Percentiles rank a stretch among this genome's conserved stretches.
These are phyloP conservation scores for Ecdyonurus torrentis DNA, from an alignment of 2,888 invertebrate species.

Conservation along the genomic window DNA sequence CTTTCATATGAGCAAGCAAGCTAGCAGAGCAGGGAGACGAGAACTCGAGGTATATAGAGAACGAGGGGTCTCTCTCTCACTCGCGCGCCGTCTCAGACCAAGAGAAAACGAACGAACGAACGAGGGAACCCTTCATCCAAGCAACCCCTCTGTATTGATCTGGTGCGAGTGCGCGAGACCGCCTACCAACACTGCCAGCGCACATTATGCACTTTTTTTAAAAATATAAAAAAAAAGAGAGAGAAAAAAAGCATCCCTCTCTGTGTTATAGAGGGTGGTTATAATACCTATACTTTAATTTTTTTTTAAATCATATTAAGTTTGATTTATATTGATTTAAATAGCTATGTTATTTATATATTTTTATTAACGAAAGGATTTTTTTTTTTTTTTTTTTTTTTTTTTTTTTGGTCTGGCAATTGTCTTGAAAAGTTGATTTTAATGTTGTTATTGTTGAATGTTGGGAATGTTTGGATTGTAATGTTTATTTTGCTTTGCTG, in stretches of 20 bases:
- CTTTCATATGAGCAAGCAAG: no score
- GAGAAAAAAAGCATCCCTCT: no score
- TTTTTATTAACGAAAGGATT: neutral
- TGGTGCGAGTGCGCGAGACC: neutral
- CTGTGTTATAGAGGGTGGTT: neutral
- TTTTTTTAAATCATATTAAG: neutral
- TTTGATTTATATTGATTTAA: neutral
- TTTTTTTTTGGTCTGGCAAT: no score
- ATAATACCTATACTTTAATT: neutral
- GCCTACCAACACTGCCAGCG: neutral
- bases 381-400: neutral
- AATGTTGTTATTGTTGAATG: no score
- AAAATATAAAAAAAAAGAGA: no score
- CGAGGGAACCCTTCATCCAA: neutral
- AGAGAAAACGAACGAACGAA: neutral
- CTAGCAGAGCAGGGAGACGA: no score
- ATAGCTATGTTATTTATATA: neutral
- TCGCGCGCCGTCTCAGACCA: neutral
- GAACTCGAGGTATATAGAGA: constrained; percentile 5
- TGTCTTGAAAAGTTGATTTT: no score
- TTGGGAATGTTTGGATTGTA: no score
- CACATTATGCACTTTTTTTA: neutral
- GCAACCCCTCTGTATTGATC: neutral
- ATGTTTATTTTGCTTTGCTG: neutral
- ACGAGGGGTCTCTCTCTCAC: neutral